A percentile compares a stretch with the other conserved stretches of the same genome.
These are phyloP conservation scores for Smittia aterrima DNA, from an alignment of 2,888 invertebrate genomes.

Conservation along the genomic window DNA sequence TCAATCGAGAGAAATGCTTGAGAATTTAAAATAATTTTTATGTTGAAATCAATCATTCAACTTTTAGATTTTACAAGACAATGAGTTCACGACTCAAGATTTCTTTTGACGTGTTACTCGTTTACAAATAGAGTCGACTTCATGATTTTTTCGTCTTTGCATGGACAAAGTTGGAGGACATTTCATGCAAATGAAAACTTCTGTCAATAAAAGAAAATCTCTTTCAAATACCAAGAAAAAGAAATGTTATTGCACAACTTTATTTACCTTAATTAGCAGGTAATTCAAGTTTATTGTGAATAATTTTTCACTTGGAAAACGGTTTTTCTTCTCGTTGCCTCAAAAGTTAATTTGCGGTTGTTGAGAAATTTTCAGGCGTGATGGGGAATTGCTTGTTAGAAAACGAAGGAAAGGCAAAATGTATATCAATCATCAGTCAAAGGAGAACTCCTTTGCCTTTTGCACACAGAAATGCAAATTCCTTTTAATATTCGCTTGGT, in stretches of 20 bases:
- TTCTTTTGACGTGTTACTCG: background rate
- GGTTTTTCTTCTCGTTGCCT: background rate
- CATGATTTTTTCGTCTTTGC: too few relatives aligned
- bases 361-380: background rate
- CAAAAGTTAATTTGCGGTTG: background rate
- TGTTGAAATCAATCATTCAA: background rate
- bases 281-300: background rate
- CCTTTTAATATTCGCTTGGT: background rate
- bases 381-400: background rate
- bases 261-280: conserved; percentile 4
- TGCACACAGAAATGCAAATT: conserved; percentile 3
- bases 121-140: too few relatives aligned
- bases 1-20: background rate
- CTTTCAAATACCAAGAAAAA: background rate
- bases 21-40: background rate
- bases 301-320: background rate
- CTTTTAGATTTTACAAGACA: background rate
- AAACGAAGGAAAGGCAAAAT: background rate
- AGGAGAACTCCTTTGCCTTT: background rate
- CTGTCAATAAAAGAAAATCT: background rate
- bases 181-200: too few relatives aligned
- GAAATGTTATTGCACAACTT: background rate
- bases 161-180: too few relatives aligned
- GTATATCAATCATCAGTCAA: background rate
- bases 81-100: background rate